phyloP scores from a whole-genome alignment of 2,797 vertebrate genomes.

The Melopsittacus undulatus region DNA sequence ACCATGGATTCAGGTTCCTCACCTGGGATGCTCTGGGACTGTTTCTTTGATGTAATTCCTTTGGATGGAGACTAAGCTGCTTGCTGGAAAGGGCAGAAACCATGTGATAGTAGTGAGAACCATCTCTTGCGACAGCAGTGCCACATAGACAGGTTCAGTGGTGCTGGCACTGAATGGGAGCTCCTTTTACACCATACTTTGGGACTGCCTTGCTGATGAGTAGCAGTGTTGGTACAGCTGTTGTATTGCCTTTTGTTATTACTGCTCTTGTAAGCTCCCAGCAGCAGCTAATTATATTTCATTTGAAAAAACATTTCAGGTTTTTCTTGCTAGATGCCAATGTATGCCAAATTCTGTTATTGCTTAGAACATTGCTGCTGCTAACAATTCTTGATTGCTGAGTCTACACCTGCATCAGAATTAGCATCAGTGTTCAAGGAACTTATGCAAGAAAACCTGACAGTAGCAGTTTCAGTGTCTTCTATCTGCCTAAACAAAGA shows the following conservation, averaged over 20 bases:
- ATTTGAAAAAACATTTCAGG: background rate
- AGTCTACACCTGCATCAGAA: background rate
- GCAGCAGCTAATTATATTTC: background rate
- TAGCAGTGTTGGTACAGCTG: background rate
- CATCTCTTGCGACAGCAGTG: background rate
- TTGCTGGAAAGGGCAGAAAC: background rate
- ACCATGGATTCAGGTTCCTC: background rate
- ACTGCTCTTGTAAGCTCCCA: background rate
- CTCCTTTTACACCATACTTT: background rate
- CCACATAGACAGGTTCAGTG: background rate
- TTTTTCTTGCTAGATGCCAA: background rate
- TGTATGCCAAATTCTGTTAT: background rate
- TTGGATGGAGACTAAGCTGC: background rate
- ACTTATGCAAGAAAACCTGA: background rate
- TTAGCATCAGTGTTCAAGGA: background rate
- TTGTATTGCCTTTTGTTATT: background rate
- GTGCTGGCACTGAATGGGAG: background rate
- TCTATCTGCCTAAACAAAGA: background rate
- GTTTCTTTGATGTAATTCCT: background rate
- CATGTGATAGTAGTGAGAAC: background rate
- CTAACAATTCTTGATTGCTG: background rate
- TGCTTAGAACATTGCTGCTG: background rate
- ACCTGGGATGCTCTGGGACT: background rate
- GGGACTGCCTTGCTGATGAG: background rate
- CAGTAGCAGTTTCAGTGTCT: background rate